Base-by-base conservation (phyloP, 2,797 vertebrate species). In the Muscicapa striata region DNA sequence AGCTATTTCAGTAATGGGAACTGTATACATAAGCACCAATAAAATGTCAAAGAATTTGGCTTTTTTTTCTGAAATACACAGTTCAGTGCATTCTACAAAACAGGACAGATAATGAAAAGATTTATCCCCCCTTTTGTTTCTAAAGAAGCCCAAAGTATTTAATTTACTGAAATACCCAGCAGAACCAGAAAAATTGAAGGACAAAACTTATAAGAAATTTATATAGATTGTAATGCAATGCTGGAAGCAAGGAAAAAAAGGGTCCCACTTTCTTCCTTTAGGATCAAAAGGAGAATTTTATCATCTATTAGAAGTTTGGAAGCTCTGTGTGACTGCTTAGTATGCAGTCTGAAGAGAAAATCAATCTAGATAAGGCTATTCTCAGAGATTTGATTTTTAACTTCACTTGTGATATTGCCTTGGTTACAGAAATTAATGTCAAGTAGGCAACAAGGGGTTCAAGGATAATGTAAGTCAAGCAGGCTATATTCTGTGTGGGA, bases 381-480 rank as follows among this genome's bases (percentile, higher is more conserved):
- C 51, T 68, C 58, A 80, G n/a, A 90, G 61, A 89, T 75, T 83
- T 93, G 70, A 85, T 86, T 95, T 92, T 95, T 84, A 90, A 91
- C 57, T 93, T 83, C 40, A 57, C 29, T 87, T 94, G 41, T 70
- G 87, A 89, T 84, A 93, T 68, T 66, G 66, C 84, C 66, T 79
- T 66, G 38, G 66, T 76, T 89, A 81, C 63, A 91, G 66, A 88
- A 97, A 96, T 89, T 92, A 93, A 94, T 84, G 84, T 94, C 82
- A 92, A 92, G 76, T 88, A 91, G 86, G 82, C 81, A 87, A 89
- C 62, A 90, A 72, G 36, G 41, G 40, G 87, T 92, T 95, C 91
- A 96, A 91, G 92, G 87, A 80, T 67, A 93, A 87, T 66, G 11
- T 84, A 92, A 95, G 62, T 93, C 94, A 78, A 93, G 57, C 55